Evolutionary conservation across 2,113 vertebrate genomes (phyloP).

Genomic region (Condylura cristata): DNA sequence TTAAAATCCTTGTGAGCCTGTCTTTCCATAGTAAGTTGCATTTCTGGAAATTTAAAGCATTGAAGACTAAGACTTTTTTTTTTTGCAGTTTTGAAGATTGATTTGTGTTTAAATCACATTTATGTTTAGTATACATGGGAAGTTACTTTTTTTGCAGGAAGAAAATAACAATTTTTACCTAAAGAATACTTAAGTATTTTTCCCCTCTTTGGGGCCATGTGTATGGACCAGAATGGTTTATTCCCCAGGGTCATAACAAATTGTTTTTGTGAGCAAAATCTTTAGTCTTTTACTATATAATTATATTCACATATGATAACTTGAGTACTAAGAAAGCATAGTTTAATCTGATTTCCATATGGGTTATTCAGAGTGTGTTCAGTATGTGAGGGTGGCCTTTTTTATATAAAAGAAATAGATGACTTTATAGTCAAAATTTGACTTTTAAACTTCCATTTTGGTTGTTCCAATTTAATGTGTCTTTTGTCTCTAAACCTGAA

Average conservation of each 20-base stretch:
- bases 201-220: neutral
- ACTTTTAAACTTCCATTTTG: constrained; percentile 33
- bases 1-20: neutral
- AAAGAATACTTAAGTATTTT: neutral
- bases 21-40: neutral
- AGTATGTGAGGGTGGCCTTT: neutral
- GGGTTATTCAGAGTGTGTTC: neutral
- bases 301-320: neutral
- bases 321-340: constrained; percentile 13
- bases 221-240: neutral
- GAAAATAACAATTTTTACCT: constrained; percentile 13
- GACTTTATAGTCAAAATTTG: neutral
- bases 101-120: constrained; percentile 8
- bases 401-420: neutral
- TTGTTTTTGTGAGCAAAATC: neutral
- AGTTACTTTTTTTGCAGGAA: neutral
- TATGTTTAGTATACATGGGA: neutral
- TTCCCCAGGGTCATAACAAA: neutral
- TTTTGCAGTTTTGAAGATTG: neutral
- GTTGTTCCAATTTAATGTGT: neutral
- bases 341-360: constrained; percentile 10
- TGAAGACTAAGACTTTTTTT: neutral
- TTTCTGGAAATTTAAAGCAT: constrained; percentile 6
- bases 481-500: constrained; percentile 50
- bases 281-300: constrained; percentile 15